phyloP scores from a whole-genome alignment of 2,113 vertebrate genomes.

The Copsychus sechellarum region DNA sequence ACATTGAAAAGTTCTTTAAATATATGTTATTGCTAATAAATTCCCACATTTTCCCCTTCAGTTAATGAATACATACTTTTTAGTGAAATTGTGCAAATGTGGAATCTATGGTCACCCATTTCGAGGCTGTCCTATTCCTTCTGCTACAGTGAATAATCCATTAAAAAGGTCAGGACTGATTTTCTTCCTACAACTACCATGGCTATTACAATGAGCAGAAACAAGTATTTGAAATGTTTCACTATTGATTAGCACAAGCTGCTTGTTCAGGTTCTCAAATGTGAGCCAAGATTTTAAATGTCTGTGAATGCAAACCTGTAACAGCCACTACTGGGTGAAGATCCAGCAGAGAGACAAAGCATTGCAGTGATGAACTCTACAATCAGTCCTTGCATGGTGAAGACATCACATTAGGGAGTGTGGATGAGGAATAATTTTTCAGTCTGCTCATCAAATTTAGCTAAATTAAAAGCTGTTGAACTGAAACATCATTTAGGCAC shows the following conservation, averaged over 20 bases:
- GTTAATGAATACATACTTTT: slow-evolving; percentile 24
- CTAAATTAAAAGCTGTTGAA: neutral
- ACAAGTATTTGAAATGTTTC: neutral
- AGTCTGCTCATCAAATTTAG: neutral
- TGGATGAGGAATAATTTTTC: neutral
- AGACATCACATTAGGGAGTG: neutral
- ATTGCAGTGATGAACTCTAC: neutral
- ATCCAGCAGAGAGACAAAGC: neutral
- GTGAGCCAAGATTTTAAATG: neutral
- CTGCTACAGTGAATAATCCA: neutral
- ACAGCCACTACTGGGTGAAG: neutral
- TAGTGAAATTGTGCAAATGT: neutral
- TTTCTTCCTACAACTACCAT: neutral
- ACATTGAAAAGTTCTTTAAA: neutral
- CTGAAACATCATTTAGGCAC: neutral
- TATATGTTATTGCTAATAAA: slow-evolving; percentile 15
- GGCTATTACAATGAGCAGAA: neutral
- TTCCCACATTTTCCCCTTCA: neutral
- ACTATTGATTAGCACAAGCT: neutral
- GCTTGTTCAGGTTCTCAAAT: neutral
- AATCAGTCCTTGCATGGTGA: neutral
- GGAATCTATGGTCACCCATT: neutral
- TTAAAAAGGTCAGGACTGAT: neutral
- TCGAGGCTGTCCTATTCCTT: neutral
- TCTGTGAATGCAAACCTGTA: neutral